Conservation (phyloP, 2,797 vertebrate species). For the Lophius americanus region DNA sequence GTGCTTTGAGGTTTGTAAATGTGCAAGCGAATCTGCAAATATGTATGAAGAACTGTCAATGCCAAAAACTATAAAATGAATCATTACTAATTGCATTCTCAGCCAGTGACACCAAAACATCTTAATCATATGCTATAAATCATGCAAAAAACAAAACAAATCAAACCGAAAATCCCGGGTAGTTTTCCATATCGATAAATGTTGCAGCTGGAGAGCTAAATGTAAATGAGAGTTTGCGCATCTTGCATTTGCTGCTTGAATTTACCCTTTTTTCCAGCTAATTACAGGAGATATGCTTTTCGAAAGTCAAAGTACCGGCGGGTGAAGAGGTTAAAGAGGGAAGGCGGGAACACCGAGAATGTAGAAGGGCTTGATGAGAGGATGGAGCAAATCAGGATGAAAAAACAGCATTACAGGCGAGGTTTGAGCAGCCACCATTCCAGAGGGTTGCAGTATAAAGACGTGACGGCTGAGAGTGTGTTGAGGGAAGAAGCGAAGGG, state of each 20-base stretch:
- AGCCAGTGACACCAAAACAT: too few species aligned
- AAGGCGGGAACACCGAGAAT: conserved; percentile 12
- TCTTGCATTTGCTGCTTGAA: neutral
- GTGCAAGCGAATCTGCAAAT: too few species aligned
- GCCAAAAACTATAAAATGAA: too few species aligned
- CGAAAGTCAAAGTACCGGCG: conserved; percentile 1
- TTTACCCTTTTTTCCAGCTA: conserved; percentile 1
- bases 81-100: too few species aligned
- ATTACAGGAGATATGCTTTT: conserved; percentile 2
- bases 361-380: neutral
- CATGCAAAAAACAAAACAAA: neutral
- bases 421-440: conserved; percentile 19
- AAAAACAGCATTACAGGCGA: conserved; percentile 35
- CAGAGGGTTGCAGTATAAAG: conserved; percentile 4
- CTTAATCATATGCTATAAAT: too few species aligned
- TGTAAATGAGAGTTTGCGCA: neutral
- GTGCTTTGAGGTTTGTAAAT: too few species aligned
- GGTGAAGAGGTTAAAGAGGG: conserved; percentile 30
- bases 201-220: neutral
- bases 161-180: too few species aligned
- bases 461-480: neutral
- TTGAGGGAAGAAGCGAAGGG: neutral
- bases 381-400: conserved; percentile 29
- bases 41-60: too few species aligned
- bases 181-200: neutral